Conservation (phyloP, 2,888 invertebrate genomes). For the Tethea ocularis region DNA sequence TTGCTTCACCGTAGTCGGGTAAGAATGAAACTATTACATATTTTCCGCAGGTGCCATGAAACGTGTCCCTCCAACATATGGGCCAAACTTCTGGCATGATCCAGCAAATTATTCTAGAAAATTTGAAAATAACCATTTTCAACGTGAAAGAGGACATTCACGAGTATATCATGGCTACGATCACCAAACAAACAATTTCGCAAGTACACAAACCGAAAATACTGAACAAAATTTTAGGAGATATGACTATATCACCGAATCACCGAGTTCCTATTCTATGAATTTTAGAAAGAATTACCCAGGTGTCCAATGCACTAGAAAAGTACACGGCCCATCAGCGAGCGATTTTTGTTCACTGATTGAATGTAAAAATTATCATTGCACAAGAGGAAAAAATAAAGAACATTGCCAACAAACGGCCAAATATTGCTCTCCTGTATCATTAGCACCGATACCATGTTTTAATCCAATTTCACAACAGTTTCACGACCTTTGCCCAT, state of each 20-base stretch:
- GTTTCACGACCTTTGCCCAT: slow-evolving; percentile 40
- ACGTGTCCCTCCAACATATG: slow-evolving; percentile 32
- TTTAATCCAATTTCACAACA: slow-evolving; percentile 13
- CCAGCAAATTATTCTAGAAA: slow-evolving; percentile 37
- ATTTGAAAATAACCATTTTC: slow-evolving; percentile 29
- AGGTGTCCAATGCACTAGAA: slow-evolving; percentile 52
- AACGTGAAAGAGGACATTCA: slow-evolving; percentile 56
- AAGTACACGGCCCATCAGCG: slow-evolving; percentile 10
- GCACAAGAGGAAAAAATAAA: slow-evolving; percentile 40
- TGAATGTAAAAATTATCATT: slow-evolving; percentile 32
- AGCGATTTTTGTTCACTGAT: slow-evolving; percentile 15
- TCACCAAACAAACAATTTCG: slow-evolving; percentile 30
- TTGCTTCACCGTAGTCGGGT: no score
- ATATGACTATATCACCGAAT: slow-evolving; percentile 40
- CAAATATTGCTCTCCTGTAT: slow-evolving; percentile 17
- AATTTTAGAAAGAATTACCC: slow-evolving; percentile 42
- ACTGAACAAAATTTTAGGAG: slow-evolving; percentile 42
- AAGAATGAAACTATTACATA: no score
- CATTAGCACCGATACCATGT: slow-evolving; percentile 6
- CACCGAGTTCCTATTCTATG: slow-evolving; percentile 23
- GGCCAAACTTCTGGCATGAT: slow-evolving; percentile 37
- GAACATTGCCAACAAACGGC: slow-evolving; percentile 26
- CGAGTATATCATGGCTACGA: slow-evolving; percentile 55
- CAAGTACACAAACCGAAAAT: slow-evolving; percentile 29
- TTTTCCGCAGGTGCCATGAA: slow-evolving; percentile 45